Percentiles rank a stretch among this genome's conserved stretches.
Evolutionary conservation across 1,140 invertebrate species (phyloP).

Genomic region (Antheraea pernyi): DNA sequence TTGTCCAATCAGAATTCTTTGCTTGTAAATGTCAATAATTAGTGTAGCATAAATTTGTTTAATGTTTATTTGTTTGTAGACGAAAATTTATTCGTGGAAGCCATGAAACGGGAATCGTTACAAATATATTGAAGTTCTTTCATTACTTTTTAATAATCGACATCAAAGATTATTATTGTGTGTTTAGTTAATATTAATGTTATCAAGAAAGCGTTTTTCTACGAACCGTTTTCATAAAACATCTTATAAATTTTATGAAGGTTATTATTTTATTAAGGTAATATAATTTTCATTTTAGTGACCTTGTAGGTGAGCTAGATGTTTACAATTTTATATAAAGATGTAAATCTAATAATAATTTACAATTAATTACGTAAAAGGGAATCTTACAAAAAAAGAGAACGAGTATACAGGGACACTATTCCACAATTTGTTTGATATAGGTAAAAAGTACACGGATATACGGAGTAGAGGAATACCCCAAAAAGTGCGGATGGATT

Average conservation of each 20-base stretch:
- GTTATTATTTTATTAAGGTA: not conserved
- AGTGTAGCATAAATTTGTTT: not conserved
- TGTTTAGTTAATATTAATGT: not conserved
- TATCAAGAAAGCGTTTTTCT: not conserved
- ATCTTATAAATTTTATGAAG: not conserved
- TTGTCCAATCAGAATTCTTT: too few species aligned
- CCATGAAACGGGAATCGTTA: not conserved
- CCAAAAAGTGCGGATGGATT: too few species aligned
- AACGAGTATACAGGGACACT: too few species aligned
- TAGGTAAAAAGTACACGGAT: too few species aligned
- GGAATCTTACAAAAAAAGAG: too few species aligned
- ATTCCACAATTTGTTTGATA: too few species aligned
- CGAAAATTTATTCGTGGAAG: not conserved
- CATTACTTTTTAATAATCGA: not conserved
- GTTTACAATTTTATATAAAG: not conserved
- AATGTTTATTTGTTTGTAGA: not conserved
- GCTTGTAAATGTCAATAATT: not conserved
- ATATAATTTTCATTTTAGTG: too few species aligned
- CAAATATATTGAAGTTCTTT: not conserved
- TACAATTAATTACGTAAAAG: not conserved
- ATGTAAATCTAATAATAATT: not conserved
- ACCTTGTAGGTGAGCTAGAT: not conserved
- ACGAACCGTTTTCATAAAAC: not conserved
- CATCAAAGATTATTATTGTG: constrained; percentile 1
- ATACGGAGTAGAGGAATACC: too few species aligned